phyloP scores from a whole-genome alignment of 2,888 invertebrate species.

The Stenodera caucasica region DNA sequence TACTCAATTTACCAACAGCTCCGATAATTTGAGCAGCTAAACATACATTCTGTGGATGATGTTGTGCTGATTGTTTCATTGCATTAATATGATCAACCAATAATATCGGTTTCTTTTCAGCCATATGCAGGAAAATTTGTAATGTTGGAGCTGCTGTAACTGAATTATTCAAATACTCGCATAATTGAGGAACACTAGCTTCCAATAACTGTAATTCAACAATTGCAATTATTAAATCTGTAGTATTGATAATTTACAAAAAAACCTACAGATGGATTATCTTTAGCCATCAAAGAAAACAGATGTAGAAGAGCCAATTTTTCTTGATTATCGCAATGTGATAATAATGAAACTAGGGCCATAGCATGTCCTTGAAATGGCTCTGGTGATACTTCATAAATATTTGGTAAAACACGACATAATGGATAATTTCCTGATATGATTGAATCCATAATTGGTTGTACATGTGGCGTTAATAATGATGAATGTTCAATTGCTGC shows the following conservation, averaged over 20 bases:
- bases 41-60: constrained; percentile 66
- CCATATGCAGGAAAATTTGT: constrained; percentile 75
- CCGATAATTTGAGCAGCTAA: constrained; percentile 72
- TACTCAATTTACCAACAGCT: constrained; percentile 70
- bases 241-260: constrained; percentile 8
- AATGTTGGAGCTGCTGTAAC: constrained; percentile 67
- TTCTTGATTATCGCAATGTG: constrained; percentile 84
- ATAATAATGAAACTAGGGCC: constrained; percentile 77
- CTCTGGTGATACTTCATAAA: constrained; percentile 86
- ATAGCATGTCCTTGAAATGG: constrained; percentile 84
- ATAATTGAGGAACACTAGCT: constrained; percentile 78
- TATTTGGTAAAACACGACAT: constrained; percentile 84
- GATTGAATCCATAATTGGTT: constrained; percentile 88
- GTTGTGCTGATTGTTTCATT: constrained; percentile 69
- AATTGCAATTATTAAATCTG: background rate
- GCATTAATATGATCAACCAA: constrained; percentile 72
- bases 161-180: constrained; percentile 70
- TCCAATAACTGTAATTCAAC: constrained; percentile 65
- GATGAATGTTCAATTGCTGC: constrained; percentile 91
- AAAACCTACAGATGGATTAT: constrained; percentile 70
- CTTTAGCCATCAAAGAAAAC: constrained; percentile 79
- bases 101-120: constrained; percentile 68
- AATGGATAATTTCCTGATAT: constrained; percentile 88
- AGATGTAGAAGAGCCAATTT: constrained; percentile 81
- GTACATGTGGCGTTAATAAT: constrained; percentile 82